Evolutionary conservation across 1,140 invertebrate species (phyloP).

Genomic region (Heliothis subflexa): DNA sequence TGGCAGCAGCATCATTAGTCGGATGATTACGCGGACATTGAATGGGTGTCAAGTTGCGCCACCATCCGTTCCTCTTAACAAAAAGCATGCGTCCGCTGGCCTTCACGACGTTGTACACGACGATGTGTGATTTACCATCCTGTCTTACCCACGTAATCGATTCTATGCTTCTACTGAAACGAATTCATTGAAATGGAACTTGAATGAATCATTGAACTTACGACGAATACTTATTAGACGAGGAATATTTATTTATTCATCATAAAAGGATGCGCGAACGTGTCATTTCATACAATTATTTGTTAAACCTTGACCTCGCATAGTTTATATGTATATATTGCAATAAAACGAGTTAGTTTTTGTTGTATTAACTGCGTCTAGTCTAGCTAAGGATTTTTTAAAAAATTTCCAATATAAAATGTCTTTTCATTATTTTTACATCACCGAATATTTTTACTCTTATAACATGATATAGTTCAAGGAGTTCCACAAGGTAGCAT

Average conservation of each 20-base stretch:
- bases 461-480: slow-evolving; percentile 16
- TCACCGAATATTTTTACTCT: neutral
- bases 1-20: slow-evolving; percentile 55
- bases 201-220: slow-evolving; percentile 32
- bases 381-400: neutral
- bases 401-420: neutral
- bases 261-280: neutral
- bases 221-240: slow-evolving; percentile 2
- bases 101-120: slow-evolving; percentile 64
- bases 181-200: slow-evolving; percentile 20
- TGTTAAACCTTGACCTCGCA: slow-evolving; percentile 20
- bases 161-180: neutral
- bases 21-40: slow-evolving; percentile 59
- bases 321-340: slow-evolving; percentile 9
- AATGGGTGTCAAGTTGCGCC: slow-evolving; percentile 58
- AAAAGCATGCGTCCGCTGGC: slow-evolving; percentile 68
- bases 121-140: slow-evolving; percentile 58
- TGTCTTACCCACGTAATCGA: slow-evolving; percentile 52
- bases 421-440: neutral
- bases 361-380: neutral
- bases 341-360: slow-evolving; percentile 7
- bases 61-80: slow-evolving; percentile 62
- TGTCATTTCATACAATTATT: slow-evolving; percentile 8
- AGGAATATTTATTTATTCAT: neutral
- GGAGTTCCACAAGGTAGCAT: slow-evolving; percentile 27